phyloP scores from a whole-genome alignment of 1,140 invertebrate species.

The Caenorhabditis tropicalis region DNA sequence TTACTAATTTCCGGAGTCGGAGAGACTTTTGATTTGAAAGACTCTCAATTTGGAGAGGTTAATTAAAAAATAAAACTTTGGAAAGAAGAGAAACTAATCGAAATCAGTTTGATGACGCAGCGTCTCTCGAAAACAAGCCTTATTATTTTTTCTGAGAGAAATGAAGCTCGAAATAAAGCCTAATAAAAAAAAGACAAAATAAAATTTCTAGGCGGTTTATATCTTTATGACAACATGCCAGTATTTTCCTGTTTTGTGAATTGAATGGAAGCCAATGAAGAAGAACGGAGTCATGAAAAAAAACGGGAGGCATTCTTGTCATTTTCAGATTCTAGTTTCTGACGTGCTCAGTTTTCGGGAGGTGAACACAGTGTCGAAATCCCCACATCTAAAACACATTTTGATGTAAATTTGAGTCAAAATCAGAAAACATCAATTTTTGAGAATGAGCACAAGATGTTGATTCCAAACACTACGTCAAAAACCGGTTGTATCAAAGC shows the following conservation, averaged over 20 bases:
- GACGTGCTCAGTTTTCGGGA: not conserved
- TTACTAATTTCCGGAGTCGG: conserved; percentile 36
- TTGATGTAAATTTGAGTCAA: not conserved
- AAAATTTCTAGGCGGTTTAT: not conserved
- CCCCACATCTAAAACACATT: not conserved
- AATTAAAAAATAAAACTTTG: too few relatives aligned
- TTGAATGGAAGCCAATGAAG: not conserved
- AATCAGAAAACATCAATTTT: not conserved
- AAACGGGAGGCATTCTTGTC: not conserved
- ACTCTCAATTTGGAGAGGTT: too few relatives aligned
- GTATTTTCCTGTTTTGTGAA: not conserved
- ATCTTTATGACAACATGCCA: not conserved
- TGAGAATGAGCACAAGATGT: too few relatives aligned
- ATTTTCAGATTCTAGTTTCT: not conserved
- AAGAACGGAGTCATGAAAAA: not conserved
- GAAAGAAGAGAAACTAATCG: too few relatives aligned
- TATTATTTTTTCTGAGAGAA: not conserved
- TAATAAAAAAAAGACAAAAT: not conserved
- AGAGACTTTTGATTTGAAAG: too few relatives aligned
- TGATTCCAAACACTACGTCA: too few relatives aligned
- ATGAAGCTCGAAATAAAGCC: not conserved
- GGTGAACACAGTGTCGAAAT: not conserved
- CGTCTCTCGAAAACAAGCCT: not conserved
- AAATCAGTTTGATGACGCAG: not conserved
- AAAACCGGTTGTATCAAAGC: too few relatives aligned